Evolutionary conservation across 2,113 vertebrate species (phyloP).

Genomic region (Gallinago jamesoni): DNA sequence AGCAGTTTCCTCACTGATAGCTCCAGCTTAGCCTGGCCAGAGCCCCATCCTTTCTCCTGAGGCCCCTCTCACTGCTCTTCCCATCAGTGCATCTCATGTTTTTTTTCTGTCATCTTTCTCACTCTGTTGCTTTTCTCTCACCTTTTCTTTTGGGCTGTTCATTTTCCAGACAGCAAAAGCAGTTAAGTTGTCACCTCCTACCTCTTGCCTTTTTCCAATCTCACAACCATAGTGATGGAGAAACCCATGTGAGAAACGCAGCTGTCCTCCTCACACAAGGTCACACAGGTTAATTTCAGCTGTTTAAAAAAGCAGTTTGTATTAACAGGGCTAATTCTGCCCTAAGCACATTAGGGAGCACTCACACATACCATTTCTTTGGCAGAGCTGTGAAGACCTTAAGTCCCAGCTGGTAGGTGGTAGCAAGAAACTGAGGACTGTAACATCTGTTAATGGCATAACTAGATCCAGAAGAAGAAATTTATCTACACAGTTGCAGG

Average conservation of each 20-base stretch:
- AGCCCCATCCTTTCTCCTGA: background rate
- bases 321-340: background rate
- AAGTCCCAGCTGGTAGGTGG: background rate
- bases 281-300: background rate
- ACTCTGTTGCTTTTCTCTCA: background rate
- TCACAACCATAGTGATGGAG: background rate
- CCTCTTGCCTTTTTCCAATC: background rate
- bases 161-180: conserved; percentile 16
- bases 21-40: background rate
- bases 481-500: background rate
- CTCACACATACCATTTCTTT: background rate
- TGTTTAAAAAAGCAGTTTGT: background rate
- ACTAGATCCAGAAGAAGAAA: background rate
- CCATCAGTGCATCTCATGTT: background rate
- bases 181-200: background rate
- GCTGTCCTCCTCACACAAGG: background rate
- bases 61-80: background rate
- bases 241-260: background rate
- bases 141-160: background rate
- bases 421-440: background rate
- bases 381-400: background rate
- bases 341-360: background rate
- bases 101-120: background rate
- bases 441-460: background rate
- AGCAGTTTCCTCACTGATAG: background rate